Evolutionary conservation across 2,888 invertebrate species (phyloP).

Genomic region (Sepioteuthis lessoniana): DNA sequence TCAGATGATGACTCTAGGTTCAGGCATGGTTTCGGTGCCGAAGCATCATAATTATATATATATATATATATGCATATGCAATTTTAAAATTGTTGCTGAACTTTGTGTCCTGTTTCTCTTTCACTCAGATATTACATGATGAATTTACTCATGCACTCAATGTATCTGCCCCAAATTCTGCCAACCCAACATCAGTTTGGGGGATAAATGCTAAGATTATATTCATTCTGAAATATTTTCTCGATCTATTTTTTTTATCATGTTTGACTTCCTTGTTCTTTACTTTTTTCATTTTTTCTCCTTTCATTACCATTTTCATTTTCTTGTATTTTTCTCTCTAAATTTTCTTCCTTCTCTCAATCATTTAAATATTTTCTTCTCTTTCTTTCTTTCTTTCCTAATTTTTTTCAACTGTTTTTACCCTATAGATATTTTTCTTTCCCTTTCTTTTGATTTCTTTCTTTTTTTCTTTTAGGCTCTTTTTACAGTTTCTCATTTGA

Average conservation of each 20-base stretch:
- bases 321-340: neutral
- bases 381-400: no score
- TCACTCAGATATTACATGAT: neutral
- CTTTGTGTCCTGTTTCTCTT: neutral
- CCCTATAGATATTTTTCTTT: neutral
- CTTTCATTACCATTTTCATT: neutral
- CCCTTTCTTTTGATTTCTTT: no score
- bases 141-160: neutral
- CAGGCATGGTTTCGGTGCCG: no score
- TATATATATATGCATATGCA: neutral
- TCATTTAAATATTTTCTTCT: neutral
- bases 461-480: no score
- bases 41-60: no score
- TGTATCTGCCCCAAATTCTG: neutral
- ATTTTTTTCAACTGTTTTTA: neutral
- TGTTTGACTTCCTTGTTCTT: neutral
- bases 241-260: neutral
- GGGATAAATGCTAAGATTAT: neutral
- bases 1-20: no score
- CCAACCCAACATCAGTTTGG: neutral
- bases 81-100: neutral
- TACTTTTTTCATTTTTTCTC: neutral
- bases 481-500: no score
- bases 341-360: no score
- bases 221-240: neutral